Evolutionary conservation across 2,113 vertebrate species (phyloP), one percentile per base, ranked within the genome.

Genomic region (Saccopteryx leptura): DNA sequence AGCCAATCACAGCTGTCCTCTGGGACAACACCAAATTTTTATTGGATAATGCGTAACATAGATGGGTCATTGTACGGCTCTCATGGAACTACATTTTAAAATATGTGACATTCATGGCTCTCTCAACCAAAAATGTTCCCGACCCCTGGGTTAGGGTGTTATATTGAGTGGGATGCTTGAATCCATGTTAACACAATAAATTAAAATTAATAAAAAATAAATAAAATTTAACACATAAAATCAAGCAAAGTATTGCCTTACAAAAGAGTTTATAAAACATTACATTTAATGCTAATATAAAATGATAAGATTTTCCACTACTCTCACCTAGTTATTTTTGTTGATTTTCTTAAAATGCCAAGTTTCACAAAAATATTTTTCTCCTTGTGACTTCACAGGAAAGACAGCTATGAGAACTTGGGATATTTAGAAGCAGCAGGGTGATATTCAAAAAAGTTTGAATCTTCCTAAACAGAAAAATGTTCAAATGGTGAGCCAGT

Each of bases 271-370:
- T 71, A 10, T n/a, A 96, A 94, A 90, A 90, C 15, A 61, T 56
- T 46, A 61, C 14, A 39, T 88, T 96, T 95, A 95, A 50, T 69
- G 14, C 12, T 61, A 94, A 76, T 68, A 82, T 61, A 74, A 75
- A 88, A 80, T 31, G 23, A 71, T 87, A 19, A 68, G 4, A 33
- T 90, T 90, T 95, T 84, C 28, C 21, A 81, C 46, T 75, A 50
- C 48, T 69, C 31, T 96, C 17, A 93, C 50, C 61, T 24, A 3
- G 72, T 66, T 81, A 75, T 26, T 56, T 60, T 80, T n/a, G 54
- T 12, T 88, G 86, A 68, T 56, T 54, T 58, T 71, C 95, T 66
- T 33, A 76, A 90, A 89, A 90, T 80, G 48, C 50, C 28, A 94
- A 60, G 10, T 89, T 75, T 83, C 52, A 82, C n/a, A 91, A 54